A percentile compares a stretch with the other conserved stretches of the same genome.
These are phyloP conservation scores for Galerucella calmariensis DNA, from an alignment of 2,888 invertebrate species.

Conservation along the genomic window DNA sequence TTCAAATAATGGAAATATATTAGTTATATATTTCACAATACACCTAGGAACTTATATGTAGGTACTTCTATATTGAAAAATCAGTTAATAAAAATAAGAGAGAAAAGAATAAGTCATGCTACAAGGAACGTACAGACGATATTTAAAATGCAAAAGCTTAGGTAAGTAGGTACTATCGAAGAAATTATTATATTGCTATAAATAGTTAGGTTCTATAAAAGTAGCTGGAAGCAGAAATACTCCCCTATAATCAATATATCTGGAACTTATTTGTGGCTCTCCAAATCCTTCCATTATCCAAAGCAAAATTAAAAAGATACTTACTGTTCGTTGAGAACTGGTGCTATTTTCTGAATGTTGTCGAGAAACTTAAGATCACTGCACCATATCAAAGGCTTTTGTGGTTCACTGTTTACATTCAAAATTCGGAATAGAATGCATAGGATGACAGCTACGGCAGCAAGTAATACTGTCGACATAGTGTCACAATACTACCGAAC, in stretches of 20 bases:
- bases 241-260: slow-evolving; percentile 7
- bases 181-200: not conserved
- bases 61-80: too few relatives aligned
- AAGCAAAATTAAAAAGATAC: slow-evolving; percentile 62
- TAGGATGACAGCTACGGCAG: slow-evolving; percentile 83
- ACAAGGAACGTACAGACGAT: too few relatives aligned
- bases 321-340: slow-evolving; percentile 85
- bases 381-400: slow-evolving; percentile 82
- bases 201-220: not conserved
- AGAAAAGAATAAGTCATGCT: too few relatives aligned
- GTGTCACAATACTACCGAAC: slow-evolving; percentile 21
- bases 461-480: slow-evolving; percentile 86
- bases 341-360: slow-evolving; percentile 82
- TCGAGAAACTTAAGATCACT: slow-evolving; percentile 81
- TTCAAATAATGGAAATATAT: too few relatives aligned
- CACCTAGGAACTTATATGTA: too few relatives aligned
- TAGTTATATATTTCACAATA: too few relatives aligned
- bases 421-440: slow-evolving; percentile 86
- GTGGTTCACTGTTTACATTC: slow-evolving; percentile 85
- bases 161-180: not conserved
- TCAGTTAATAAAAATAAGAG: too few relatives aligned
- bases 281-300: not conserved
- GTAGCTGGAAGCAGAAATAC: not conserved
- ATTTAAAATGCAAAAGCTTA: too few relatives aligned
- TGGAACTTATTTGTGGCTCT: not conserved